Conservation (phyloP, 2,888 invertebrate species). For the Sisyra terminalis region DNA sequence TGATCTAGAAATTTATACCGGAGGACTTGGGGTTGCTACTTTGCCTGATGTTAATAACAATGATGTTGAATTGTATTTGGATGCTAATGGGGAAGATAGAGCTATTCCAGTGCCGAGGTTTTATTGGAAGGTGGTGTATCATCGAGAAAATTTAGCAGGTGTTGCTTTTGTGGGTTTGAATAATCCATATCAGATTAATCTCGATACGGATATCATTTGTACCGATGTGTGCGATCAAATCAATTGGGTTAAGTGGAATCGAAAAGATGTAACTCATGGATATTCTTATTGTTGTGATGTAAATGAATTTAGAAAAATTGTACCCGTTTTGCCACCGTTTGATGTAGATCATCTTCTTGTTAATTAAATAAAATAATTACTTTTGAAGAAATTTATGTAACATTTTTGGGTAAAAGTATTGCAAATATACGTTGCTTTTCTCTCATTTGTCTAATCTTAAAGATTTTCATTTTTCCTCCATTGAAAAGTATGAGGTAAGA, state of each 20-base stretch:
- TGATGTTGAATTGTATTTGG: too few relatives aligned
- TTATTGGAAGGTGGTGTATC: slow-evolving; percentile 30
- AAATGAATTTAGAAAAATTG: slow-evolving; percentile 32
- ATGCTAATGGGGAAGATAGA: not conserved
- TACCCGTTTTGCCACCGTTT: slow-evolving; percentile 36
- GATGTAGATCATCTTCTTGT: slow-evolving; percentile 28
- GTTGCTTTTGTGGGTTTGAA: slow-evolving; percentile 34
- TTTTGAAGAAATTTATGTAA: too few relatives aligned
- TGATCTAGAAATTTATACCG: slow-evolving; percentile 14
- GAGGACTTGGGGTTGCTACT: too few relatives aligned
- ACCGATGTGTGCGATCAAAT: slow-evolving; percentile 35
- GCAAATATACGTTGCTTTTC: too few relatives aligned
- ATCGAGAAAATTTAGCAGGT: slow-evolving; percentile 21
- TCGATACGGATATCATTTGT: slow-evolving; percentile 22
- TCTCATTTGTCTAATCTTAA: too few relatives aligned
- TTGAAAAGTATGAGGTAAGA: too few relatives aligned
- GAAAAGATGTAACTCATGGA: slow-evolving; percentile 32
- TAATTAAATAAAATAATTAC: too few relatives aligned
- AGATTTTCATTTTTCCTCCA: too few relatives aligned
- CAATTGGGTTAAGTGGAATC: slow-evolving; percentile 39
- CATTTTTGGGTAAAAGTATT: too few relatives aligned
- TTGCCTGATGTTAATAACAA: too few relatives aligned
- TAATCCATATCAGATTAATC: slow-evolving; percentile 23
- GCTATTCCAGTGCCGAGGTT: slow-evolving; percentile 16
- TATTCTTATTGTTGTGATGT: slow-evolving; percentile 45